Evolutionary conservation across 2,888 invertebrate genomes (phyloP).

Genomic region (Silvanus unidentatus): DNA sequence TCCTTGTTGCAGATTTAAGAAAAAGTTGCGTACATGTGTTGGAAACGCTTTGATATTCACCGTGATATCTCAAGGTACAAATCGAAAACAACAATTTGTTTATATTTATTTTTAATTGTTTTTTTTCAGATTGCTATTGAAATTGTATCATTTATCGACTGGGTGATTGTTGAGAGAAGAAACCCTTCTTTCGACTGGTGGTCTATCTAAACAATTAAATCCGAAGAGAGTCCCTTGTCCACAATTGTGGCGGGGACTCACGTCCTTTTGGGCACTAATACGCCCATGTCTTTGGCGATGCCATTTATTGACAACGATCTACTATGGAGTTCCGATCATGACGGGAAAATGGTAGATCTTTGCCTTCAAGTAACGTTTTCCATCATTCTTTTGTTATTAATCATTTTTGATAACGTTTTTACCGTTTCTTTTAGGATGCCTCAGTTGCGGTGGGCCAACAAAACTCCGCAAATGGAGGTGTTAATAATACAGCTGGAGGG

Average conservation of each 20-base stretch:
- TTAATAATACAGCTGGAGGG: slow-evolving; percentile 38
- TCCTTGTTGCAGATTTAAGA: slow-evolving; percentile 42
- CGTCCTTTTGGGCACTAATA: slow-evolving; percentile 51
- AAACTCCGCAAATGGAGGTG: slow-evolving; percentile 44
- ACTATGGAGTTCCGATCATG: slow-evolving; percentile 91
- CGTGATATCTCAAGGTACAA: slow-evolving; percentile 62
- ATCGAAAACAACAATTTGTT: not conserved
- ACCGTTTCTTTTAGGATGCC: slow-evolving; percentile 53
- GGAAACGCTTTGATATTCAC: slow-evolving; percentile 61
- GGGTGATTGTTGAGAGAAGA: too few species aligned
- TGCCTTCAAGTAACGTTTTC: slow-evolving; percentile 83
- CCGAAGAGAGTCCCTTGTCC: slow-evolving; percentile 41
- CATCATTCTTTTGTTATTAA: slow-evolving; percentile 3
- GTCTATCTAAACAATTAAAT: too few species aligned
- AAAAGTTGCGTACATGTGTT: slow-evolving; percentile 48
- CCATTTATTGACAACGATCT: slow-evolving; percentile 95
- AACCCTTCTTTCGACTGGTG: too few species aligned
- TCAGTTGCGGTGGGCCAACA: slow-evolving; percentile 53
- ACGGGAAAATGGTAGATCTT: slow-evolving; percentile 89
- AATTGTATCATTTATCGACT: not conserved
- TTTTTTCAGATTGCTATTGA: not conserved
- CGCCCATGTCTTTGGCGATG: slow-evolving; percentile 71
- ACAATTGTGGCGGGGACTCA: slow-evolving; percentile 57
- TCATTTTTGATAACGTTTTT: not conserved
- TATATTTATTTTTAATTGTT: not conserved